Conservation (phyloP, 2,113 vertebrate genomes). For the Sinocyclocheilus anshuiensis region DNA sequence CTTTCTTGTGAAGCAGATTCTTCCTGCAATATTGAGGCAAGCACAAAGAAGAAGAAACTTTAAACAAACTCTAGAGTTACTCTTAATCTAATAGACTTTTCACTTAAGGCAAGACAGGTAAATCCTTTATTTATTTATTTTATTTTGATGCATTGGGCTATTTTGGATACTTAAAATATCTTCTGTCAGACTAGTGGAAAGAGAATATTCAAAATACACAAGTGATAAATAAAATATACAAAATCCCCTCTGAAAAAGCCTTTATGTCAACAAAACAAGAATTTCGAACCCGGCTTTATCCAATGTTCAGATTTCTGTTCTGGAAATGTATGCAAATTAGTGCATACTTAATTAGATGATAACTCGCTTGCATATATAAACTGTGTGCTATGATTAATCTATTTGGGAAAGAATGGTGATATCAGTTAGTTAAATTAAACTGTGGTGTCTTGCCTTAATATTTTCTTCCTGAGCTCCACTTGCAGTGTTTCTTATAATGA, state of each 20-base stretch:
- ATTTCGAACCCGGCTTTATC: neutral
- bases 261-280: neutral
- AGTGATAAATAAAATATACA: too few relatives aligned
- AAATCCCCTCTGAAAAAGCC: too few relatives aligned
- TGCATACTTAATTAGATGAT: neutral
- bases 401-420: too few relatives aligned
- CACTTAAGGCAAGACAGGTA: neutral
- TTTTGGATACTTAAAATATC: neutral
- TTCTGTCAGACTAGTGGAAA: neutral
- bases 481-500: neutral
- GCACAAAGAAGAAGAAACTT: neutral
- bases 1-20: constrained; percentile 76
- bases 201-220: neutral
- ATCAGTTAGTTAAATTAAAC: neutral
- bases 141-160: neutral
- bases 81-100: neutral
- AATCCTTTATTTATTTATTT: too few relatives aligned
- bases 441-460: neutral
- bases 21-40: constrained; percentile 63
- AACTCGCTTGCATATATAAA: neutral
- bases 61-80: neutral
- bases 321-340: neutral
- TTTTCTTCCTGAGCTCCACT: neutral
- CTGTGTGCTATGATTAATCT: too few relatives aligned
- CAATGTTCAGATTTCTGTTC: neutral